These are phyloP conservation scores for Meloidogyne floridensis DNA, from an alignment of 1,140 invertebrate species.

Conservation along the genomic window DNA sequence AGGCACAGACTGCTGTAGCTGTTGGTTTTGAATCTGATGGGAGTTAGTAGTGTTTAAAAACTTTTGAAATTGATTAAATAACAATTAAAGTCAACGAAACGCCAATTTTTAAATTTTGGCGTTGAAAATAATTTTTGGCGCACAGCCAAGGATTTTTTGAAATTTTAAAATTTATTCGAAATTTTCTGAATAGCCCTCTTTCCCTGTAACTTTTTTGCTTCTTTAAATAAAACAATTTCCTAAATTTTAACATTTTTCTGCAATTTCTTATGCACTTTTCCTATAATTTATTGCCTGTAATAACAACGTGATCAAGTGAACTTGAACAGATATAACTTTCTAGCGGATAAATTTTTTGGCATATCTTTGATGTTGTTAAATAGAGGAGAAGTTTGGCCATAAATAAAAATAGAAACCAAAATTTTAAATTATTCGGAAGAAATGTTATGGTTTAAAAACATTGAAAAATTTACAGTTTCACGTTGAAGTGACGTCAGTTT, in stretches of 20 bases:
- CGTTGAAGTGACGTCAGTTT: neutral
- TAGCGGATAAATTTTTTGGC: neutral
- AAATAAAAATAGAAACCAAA: constrained; percentile 5
- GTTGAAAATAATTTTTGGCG: no score
- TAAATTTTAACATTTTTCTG: no score
- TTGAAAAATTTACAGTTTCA: neutral
- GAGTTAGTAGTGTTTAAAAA: constrained; percentile 37
- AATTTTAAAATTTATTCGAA: no score
- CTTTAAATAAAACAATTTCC: neutral
- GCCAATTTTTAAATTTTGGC: neutral
- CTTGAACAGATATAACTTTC: neutral
- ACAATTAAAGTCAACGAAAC: no score
- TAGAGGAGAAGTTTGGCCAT: neutral
- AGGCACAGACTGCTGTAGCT: constrained; percentile 58
- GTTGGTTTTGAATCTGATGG: constrained; percentile 55
- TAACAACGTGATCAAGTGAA: neutral
- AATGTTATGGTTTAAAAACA: neutral
- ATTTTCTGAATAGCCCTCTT: no score
- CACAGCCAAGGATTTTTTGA: no score
- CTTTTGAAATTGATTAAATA: neutral
- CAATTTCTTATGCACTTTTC: no score
- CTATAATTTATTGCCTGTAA: no score
- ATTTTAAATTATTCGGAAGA: neutral
- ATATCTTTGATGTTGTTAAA: neutral
- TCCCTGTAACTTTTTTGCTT: neutral